Conservation (phyloP, 2,888 invertebrate species). For the Pristionchus exspectatus region DNA sequence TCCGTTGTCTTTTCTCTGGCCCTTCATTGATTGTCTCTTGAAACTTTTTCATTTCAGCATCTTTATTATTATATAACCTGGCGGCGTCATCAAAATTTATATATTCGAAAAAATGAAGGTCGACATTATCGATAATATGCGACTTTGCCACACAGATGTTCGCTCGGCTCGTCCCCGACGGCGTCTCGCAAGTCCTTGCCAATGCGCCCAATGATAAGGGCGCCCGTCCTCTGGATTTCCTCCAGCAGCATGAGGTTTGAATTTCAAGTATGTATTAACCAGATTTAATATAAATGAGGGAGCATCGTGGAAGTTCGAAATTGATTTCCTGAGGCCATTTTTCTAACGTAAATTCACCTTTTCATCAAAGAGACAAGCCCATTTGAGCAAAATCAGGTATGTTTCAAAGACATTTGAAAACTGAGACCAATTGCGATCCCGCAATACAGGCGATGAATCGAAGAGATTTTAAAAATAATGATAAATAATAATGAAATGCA, state of each 20-base stretch:
- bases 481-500: background rate
- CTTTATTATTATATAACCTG: background rate
- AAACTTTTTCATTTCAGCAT: background rate
- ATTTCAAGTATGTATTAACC: background rate
- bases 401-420: background rate
- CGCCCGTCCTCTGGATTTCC: constrained; percentile 70
- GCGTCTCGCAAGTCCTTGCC: constrained; percentile 68
- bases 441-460: too few species aligned
- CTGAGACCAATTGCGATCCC: too few species aligned
- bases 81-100: too few species aligned
- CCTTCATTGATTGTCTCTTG: too few species aligned
- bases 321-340: too few species aligned
- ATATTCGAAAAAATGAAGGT: background rate
- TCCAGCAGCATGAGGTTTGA: constrained; percentile 56
- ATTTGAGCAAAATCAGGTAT: background rate
- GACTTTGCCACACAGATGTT: background rate
- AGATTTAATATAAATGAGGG: too few species aligned
- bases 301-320: too few species aligned
- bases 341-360: too few species aligned
- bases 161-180: constrained; percentile 57
- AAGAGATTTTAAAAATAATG: too few species aligned
- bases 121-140: too few species aligned
- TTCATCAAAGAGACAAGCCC: too few species aligned
- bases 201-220: constrained; percentile 68
- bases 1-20: background rate